Evolutionary conservation across 2,888 invertebrate genomes (phyloP).

Genomic region (Ormyrus nitidulus): DNA sequence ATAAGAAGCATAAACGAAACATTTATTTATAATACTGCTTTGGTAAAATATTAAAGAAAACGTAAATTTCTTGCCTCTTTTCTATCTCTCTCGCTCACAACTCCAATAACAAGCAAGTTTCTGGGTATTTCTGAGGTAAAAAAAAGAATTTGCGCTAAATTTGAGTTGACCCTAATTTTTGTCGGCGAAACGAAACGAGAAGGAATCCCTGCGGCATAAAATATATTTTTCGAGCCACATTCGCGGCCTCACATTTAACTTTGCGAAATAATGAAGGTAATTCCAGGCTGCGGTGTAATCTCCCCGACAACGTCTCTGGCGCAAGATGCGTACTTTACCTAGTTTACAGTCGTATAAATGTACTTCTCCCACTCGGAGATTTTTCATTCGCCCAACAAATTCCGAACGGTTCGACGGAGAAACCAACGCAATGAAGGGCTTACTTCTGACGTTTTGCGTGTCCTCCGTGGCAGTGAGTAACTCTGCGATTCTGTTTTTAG

Average conservation of each 20-base stretch:
- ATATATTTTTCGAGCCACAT: constrained; percentile 5
- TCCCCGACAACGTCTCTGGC: constrained; percentile 10
- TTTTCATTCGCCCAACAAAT: constrained; percentile 34
- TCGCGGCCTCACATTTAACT: neutral
- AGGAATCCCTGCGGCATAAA: constrained; percentile 16
- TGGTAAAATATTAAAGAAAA: too few species aligned
- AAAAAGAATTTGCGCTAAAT: too few species aligned
- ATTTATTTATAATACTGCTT: too few species aligned
- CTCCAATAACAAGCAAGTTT: too few species aligned
- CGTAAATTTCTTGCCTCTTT: too few species aligned
- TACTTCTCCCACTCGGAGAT: neutral
- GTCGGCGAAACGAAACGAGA: too few species aligned
- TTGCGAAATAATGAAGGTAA: constrained; percentile 52
- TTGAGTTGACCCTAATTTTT: too few species aligned
- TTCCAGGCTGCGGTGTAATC: constrained; percentile 35
- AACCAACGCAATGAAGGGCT: constrained; percentile 11
- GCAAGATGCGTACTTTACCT: constrained; percentile 13
- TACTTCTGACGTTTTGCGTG: constrained; percentile 4
- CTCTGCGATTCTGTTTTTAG: neutral
- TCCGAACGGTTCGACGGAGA: neutral
- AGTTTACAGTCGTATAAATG: constrained; percentile 33
- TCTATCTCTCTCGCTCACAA: too few species aligned
- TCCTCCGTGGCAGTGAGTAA: constrained; percentile 27
- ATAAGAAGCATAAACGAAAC: too few species aligned
- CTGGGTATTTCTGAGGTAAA: too few species aligned